Base-by-base conservation (phyloP, 2,113 vertebrate genomes). In the Glareola pratincola region DNA sequence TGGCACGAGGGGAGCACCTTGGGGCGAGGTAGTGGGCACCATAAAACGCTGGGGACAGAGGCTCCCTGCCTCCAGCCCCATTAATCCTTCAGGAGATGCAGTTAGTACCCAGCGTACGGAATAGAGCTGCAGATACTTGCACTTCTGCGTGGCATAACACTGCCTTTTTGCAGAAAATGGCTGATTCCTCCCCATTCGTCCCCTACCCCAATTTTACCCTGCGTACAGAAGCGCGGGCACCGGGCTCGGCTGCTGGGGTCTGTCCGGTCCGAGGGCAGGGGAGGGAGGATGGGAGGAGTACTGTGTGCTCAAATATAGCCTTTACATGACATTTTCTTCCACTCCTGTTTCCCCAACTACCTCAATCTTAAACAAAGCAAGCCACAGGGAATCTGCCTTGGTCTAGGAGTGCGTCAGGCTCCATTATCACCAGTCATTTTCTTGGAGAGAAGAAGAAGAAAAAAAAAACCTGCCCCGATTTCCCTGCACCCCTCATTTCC, bases 121-220 rank as follows among this genome's bases (percentile, higher is more conserved):
- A 39, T 0, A 64, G 34, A 16, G 12, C 27, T 2, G 26, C 8
- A 14, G 13, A 2, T 3, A 3, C 51, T 48, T 57, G 39, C 4
- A 4, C 2, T 3, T 1, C 47, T 19, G 41, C 5, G 0, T 0
- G 21, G 30, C 34, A 19, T 26, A 39, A 14, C 0, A 1, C 29
- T 79, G 53, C 19, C 5, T 80, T 50, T 84, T 37, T 47, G 56
- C 66, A 19, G 45, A 22, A 89, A 81, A 63, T 0, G 2, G 29
- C 7, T 12, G 2, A 8, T 47, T 79, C 79, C 23, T 63, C 30
- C 18, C 24, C 7, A 0, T 50, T 87, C 29, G 14, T 15, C 9
- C 62, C 39, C 30, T 64, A 1, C 7, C 5, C 10, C 13, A 36
- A 2, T 67, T 75, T 36, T 19, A 1, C 14, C 56, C 50, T 2